phyloP scores from a whole-genome alignment of 1,140 invertebrate species.

The Ctenoplectra terminalis region DNA sequence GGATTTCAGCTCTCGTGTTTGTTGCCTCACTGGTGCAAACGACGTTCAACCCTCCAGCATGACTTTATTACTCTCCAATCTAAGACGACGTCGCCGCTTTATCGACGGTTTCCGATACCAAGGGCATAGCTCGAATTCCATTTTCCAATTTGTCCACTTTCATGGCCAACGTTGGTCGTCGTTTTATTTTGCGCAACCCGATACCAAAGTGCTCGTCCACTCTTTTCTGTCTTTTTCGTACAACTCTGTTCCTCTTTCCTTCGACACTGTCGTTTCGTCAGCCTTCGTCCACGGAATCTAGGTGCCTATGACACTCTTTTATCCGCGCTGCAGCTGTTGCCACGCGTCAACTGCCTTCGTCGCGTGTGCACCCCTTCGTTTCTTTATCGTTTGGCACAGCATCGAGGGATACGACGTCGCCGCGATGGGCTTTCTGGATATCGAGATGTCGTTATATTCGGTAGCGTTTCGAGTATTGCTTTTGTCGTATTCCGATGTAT shows the following conservation, averaged over 20 bases:
- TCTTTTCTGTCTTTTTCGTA: neutral
- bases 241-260: neutral
- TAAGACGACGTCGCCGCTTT: conserved; percentile 2
- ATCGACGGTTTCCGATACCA: conserved; percentile 9
- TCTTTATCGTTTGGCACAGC: neutral
- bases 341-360: neutral
- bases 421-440: too few relatives aligned
- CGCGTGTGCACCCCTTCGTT: neutral
- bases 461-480: too few relatives aligned
- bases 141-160: conserved; percentile 13
- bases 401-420: neutral
- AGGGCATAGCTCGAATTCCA: neutral
- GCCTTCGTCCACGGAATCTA: neutral
- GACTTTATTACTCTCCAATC: conserved; percentile 7
- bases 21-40: neutral
- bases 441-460: too few relatives aligned
- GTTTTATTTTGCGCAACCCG: neutral
- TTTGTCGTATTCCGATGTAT: too few relatives aligned
- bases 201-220: neutral
- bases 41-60: neutral
- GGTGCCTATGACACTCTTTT: neutral
- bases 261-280: too few relatives aligned
- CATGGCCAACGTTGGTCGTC: neutral
- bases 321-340: conserved; percentile 10
- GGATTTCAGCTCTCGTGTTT: neutral